These are phyloP conservation scores for Labeo rohita DNA, from an alignment of 2,113 vertebrate species.

Conservation along the genomic window DNA sequence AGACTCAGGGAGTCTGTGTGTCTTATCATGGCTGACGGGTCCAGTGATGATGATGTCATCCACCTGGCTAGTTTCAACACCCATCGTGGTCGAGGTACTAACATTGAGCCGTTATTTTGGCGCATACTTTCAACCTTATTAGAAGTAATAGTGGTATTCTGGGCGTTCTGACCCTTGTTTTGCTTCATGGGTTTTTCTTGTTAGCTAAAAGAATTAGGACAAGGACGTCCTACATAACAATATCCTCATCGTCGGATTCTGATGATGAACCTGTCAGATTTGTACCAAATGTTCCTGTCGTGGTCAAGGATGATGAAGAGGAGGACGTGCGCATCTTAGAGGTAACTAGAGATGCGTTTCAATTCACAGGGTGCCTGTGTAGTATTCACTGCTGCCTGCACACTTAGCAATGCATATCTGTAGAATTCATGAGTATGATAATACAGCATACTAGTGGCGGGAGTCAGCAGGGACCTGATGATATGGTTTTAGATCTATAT, in stretches of 20 bases:
- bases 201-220: slow-evolving; percentile 74
- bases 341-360: slow-evolving; percentile 65
- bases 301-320: slow-evolving; percentile 77
- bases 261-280: slow-evolving; percentile 84
- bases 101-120: background rate
- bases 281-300: slow-evolving; percentile 70
- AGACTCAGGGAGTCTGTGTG: slow-evolving; percentile 57
- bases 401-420: background rate
- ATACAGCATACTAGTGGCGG: background rate
- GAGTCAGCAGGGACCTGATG: background rate
- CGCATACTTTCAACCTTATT: background rate
- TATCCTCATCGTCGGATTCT: slow-evolving; percentile 91
- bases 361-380: background rate
- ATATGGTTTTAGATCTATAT: background rate
- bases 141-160: background rate
- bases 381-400: background rate
- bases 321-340: slow-evolving; percentile 86
- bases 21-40: slow-evolving; percentile 86
- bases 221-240: slow-evolving; percentile 81
- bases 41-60: slow-evolving; percentile 85
- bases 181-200: background rate
- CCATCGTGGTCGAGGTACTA: slow-evolving; percentile 84
- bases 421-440: background rate
- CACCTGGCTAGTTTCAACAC: slow-evolving; percentile 85
- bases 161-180: background rate